phyloP scores from a whole-genome alignment of 2,797 vertebrate genomes.

The Holocentrus rufus region DNA sequence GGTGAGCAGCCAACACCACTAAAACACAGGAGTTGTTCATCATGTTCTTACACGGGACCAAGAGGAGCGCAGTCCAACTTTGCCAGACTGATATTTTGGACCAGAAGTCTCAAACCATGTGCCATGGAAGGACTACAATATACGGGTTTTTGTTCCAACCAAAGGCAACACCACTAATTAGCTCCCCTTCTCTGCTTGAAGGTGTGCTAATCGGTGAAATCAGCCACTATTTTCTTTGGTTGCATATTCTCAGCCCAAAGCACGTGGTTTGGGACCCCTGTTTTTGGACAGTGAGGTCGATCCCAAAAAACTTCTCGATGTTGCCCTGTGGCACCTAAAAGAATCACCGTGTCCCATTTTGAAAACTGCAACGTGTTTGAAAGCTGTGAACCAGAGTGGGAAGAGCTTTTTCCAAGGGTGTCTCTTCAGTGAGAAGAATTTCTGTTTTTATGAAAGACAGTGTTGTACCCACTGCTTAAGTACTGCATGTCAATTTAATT shows the following conservation, averaged over 20 bases:
- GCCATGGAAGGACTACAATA: background rate
- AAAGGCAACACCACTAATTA: background rate
- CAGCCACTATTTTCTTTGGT: too few species aligned
- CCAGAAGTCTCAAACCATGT: background rate
- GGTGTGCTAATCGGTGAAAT: background rate
- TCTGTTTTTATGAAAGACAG: constrained; percentile 19
- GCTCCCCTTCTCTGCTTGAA: background rate
- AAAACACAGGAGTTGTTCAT: background rate
- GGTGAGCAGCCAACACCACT: background rate
- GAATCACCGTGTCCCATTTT: background rate
- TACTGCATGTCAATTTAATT: constrained; percentile 33
- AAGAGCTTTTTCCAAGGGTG: background rate
- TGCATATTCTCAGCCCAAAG: too few species aligned
- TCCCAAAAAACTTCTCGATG: background rate
- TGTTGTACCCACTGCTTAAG: constrained; percentile 27
- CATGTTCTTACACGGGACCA: background rate
- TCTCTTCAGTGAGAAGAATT: constrained; percentile 6
- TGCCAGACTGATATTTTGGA: background rate
- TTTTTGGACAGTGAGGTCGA: background rate
- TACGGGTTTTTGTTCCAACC: background rate
- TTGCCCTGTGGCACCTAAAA: background rate
- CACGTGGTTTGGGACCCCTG: background rate
- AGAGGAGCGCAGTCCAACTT: background rate
- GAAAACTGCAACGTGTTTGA: background rate
- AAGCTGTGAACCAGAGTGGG: background rate